phyloP scores from a whole-genome alignment of 2,113 vertebrate genomes.

The Cinclus cinclus region DNA sequence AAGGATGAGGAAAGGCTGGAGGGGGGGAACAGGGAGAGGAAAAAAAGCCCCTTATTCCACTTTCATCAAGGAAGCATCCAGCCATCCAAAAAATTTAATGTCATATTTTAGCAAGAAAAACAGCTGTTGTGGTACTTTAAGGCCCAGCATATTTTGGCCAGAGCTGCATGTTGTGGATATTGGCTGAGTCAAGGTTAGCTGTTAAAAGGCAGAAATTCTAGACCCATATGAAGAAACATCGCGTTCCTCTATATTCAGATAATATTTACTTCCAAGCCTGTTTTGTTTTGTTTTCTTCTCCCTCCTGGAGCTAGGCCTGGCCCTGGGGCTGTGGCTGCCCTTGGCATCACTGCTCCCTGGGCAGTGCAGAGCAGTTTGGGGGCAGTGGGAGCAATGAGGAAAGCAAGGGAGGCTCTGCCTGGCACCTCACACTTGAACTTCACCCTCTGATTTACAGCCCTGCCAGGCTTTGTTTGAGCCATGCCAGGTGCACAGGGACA shows the following conservation, averaged over 20 bases:
- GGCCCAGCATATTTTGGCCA: slow-evolving; percentile 40
- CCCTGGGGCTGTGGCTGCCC: neutral
- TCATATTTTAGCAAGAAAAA: slow-evolving; percentile 54
- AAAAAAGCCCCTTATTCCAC: slow-evolving; percentile 16
- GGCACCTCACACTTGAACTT: neutral
- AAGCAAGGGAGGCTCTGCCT: neutral
- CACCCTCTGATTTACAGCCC: neutral
- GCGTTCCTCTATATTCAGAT: slow-evolving; percentile 63
- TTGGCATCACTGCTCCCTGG: neutral
- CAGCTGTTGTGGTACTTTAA: slow-evolving; percentile 50
- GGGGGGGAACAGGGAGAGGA: neutral
- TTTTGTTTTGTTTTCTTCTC: slow-evolving; percentile 54
- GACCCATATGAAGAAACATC: slow-evolving; percentile 17
- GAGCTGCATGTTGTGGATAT: slow-evolving; percentile 38
- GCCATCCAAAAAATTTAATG: slow-evolving; percentile 48
- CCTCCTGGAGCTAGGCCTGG: neutral
- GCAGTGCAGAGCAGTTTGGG: neutral
- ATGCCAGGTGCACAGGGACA: neutral
- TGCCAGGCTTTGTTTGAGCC: neutral
- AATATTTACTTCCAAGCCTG: slow-evolving; percentile 57
- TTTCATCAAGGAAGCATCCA: slow-evolving; percentile 49
- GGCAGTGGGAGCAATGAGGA: neutral
- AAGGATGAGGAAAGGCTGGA: neutral
- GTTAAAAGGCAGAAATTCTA: slow-evolving; percentile 46
- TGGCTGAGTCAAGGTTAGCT: slow-evolving; percentile 63